Evolutionary conservation across 2,888 invertebrate species (phyloP), one percentile per base, ranked within the genome.

Genomic region (Diabrotica balteata): DNA sequence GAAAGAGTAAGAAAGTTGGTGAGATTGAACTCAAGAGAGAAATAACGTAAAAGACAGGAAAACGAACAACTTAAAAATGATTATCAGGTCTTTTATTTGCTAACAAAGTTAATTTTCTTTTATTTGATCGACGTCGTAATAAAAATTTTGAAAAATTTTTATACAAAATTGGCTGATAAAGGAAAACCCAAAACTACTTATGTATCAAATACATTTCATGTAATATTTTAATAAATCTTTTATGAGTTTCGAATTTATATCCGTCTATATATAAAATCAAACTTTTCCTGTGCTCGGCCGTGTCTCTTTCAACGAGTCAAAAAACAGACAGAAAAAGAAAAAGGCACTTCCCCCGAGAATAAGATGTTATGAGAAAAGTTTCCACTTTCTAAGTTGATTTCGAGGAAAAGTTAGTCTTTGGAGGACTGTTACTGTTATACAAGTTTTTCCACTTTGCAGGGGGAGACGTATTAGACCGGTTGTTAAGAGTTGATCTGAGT

Each of bases 301-400:
- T 11, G 11, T 10, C 11, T 49, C 11, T 49, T 22, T 22, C 51
- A 6, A n/a, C 43, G 43, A 42, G 59, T 59, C 49, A 59, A 59
- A 42, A 59, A 59, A 32, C 45, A 22, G 22, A 17, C 32, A 32
- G 32, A 32, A 32, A 32, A 32, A 32, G 32, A 32, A 32, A 32
- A 32, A 32, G 32, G 7, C 42, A 52, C 50, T 22, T 43, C 43
- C 46, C 46, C 2, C 1, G 51, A 52, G 59, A 45, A 58, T 59
- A 46, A 42, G 46, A 50, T 52, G 64, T 58, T 58, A 64, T 50
- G 64, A n/a, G 58, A 10, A 64, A 64, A 64, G 64, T 64, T 64
- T 59, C 47, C 46, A 17, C 57, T 44, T 50, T 49, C 44, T 42
- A 52, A 64, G 52, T 64, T 17, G 55, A 10, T 50, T 63, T 57